Evolutionary conservation across 1,140 invertebrate genomes (phyloP).

Genomic region (Drosophila bocqueti): DNA sequence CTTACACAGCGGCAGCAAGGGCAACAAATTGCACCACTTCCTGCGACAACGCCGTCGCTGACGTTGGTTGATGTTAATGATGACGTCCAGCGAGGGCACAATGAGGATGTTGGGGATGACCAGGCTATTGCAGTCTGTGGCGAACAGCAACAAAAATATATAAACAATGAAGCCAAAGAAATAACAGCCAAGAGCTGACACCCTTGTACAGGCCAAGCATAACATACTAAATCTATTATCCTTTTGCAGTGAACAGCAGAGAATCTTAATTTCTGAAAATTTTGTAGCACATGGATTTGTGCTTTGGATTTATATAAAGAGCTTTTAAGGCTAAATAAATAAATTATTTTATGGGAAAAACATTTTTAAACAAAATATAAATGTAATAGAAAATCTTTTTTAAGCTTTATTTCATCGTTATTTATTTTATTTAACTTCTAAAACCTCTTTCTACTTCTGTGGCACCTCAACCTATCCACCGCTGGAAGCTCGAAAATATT

Average conservation of each 20-base stretch:
- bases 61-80: constrained; percentile 43
- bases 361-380: no score
- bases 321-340: not conserved
- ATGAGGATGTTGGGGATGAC: not conserved
- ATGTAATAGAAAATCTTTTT: not conserved
- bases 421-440: not conserved
- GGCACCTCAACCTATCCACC: not conserved
- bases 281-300: not conserved
- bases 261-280: constrained; percentile 34
- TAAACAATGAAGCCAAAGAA: constrained; percentile 20
- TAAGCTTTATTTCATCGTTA: not conserved
- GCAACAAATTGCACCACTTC: constrained; percentile 74
- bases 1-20: constrained; percentile 52
- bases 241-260: constrained; percentile 46
- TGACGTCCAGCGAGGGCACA: constrained; percentile 29
- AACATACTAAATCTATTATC: constrained; percentile 77
- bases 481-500: not conserved
- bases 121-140: constrained; percentile 53
- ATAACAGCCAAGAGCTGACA: constrained; percentile 41
- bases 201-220: constrained; percentile 38
- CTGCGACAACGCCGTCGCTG: constrained; percentile 48
- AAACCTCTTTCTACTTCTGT: not conserved
- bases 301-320: not conserved
- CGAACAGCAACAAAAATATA: constrained; percentile 24
- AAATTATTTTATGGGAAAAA: not conserved